Percentiles rank a stretch among this genome's conserved stretches.
phyloP scores from a whole-genome alignment of 2,888 invertebrate genomes.

The Ferdinandea cuprea region DNA sequence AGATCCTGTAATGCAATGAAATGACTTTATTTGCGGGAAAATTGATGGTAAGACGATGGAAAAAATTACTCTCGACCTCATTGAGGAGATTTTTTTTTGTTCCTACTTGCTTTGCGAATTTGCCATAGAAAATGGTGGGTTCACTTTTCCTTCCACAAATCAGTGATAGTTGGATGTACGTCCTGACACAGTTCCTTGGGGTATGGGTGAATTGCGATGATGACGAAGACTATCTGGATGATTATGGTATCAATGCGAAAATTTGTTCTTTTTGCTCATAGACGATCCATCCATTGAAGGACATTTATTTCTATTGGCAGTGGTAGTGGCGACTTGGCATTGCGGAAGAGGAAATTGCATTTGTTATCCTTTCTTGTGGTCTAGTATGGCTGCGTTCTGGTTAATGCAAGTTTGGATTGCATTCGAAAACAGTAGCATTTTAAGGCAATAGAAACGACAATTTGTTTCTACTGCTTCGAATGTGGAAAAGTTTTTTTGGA shows the following conservation, averaged over 20 bases:
- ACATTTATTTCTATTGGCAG: conserved; percentile 27
- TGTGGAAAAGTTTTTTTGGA: too few species aligned
- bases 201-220: neutral
- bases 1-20: conserved; percentile 51
- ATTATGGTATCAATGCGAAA: conserved; percentile 13
- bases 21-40: conserved; percentile 44
- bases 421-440: conserved; percentile 8
- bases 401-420: conserved; percentile 7
- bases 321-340: conserved; percentile 27
- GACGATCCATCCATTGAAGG: neutral
- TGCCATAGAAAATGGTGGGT: neutral
- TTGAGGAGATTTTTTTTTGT: conserved; percentile 1
- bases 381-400: conserved; percentile 3
- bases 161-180: conserved; percentile 6
- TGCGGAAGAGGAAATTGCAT: conserved; percentile 42
- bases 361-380: conserved; percentile 10
- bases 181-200: neutral
- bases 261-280: neutral
- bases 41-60: conserved; percentile 29
- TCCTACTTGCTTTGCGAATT: neutral
- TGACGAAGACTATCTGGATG: conserved; percentile 1
- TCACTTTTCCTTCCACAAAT: neutral
- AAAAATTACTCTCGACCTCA: neutral
- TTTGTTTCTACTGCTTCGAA: too few species aligned
- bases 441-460: neutral